These are phyloP conservation scores for Vipera ursinii DNA, from an alignment of 2,797 vertebrate genomes.

Conservation along the genomic window DNA sequence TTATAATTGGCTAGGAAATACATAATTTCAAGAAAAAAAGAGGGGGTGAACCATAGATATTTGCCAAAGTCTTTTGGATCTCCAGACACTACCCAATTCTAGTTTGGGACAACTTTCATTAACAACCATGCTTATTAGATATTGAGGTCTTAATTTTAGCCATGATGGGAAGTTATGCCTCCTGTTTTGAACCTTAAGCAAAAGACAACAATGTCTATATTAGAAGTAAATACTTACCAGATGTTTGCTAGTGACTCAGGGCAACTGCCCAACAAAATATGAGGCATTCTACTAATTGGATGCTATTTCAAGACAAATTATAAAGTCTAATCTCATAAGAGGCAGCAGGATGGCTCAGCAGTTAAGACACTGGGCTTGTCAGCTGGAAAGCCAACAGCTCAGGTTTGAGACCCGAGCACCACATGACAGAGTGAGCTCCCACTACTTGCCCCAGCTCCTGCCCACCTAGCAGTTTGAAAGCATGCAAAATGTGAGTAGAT, in stretches of 20 bases:
- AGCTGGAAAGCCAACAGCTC: background rate
- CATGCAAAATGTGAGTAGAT: background rate
- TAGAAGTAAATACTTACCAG: background rate
- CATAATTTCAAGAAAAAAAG: background rate
- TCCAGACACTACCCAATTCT: background rate
- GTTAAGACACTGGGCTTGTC: background rate
- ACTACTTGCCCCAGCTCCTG: background rate
- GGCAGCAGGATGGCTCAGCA: background rate
- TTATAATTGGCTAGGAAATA: background rate
- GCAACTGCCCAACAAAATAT: background rate
- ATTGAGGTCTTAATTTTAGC: background rate
- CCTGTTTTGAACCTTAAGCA: background rate
- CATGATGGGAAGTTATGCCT: background rate
- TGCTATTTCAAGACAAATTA: background rate
- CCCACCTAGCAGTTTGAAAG: background rate
- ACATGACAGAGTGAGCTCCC: background rate
- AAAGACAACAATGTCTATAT: background rate
- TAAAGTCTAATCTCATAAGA: background rate
- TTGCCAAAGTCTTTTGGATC: background rate
- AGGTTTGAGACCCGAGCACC: background rate
- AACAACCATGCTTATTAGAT: background rate
- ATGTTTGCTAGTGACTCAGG: background rate
- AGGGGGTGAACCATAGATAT: background rate
- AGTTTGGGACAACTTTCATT: background rate
- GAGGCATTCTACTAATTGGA: background rate